Evolutionary conservation across 1,140 invertebrate genomes (phyloP).

Genomic region (Pseudomyrmex pallidus): DNA sequence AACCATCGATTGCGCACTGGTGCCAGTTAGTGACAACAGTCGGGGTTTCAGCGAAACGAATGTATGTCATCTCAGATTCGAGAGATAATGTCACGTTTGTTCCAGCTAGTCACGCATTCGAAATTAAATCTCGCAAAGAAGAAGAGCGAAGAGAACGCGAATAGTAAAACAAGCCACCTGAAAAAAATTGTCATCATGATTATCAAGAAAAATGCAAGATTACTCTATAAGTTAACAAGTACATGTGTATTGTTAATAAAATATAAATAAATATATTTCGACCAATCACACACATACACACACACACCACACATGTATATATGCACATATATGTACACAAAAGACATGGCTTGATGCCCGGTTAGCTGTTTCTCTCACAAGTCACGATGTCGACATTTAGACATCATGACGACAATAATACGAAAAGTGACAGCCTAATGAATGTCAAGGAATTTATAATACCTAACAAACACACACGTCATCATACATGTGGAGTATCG

Average conservation of each 20-base stretch:
- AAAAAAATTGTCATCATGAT: no score
- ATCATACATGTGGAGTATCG: background rate
- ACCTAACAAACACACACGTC: background rate
- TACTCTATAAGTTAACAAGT: no score
- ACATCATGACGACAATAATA: background rate
- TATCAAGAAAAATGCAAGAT: no score
- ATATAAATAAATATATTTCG: no score
- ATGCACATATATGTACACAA: no score
- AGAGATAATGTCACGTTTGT: no score
- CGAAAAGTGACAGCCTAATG: background rate
- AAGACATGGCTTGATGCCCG: no score
- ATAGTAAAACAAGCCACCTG: background rate
- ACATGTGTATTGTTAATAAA: no score
- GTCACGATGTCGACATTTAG: background rate
- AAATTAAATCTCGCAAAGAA: background rate
- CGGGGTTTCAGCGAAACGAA: background rate
- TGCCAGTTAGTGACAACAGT: constrained; percentile 29
- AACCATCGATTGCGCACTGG: constrained; percentile 72
- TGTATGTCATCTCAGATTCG: background rate
- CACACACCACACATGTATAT: no score
- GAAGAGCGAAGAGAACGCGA: background rate
- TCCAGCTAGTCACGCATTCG: background rate
- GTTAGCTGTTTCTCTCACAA: background rate
- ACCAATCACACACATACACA: no score
- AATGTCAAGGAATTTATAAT: constrained; percentile 17